Conservation (phyloP, 2,888 invertebrate species). For the Endotricha flammealis region DNA sequence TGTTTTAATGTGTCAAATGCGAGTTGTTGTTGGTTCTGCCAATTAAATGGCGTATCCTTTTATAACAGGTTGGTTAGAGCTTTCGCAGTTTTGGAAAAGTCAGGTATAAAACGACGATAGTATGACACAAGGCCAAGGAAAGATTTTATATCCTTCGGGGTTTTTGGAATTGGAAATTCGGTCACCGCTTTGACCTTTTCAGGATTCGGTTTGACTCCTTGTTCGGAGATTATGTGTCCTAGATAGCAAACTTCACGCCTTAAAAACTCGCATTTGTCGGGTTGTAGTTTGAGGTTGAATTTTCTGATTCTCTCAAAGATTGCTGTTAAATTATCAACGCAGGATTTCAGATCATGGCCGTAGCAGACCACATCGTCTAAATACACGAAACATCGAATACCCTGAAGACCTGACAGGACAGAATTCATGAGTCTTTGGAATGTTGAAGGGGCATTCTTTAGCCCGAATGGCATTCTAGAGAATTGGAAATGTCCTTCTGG, state of each 20-base stretch:
- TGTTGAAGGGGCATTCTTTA: constrained; percentile 18
- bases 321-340: background rate
- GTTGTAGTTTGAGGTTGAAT: constrained; percentile 11
- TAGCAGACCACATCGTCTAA: constrained; percentile 7
- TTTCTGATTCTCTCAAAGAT: constrained; percentile 3
- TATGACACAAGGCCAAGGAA: constrained; percentile 41
- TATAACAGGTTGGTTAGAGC: constrained; percentile 21
- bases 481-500: constrained; percentile 19
- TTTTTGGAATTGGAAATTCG: constrained; percentile 21
- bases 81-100: constrained; percentile 32
- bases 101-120: constrained; percentile 39
- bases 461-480: constrained; percentile 15
- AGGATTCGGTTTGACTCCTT: constrained; percentile 23
- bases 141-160: constrained; percentile 23
- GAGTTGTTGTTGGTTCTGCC: constrained; percentile 18
- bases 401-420: constrained; percentile 21
- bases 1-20: constrained; percentile 23
- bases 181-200: constrained; percentile 21
- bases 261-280: constrained; percentile 12
- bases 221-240: constrained; percentile 18
- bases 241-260: constrained; percentile 11
- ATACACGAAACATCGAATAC: constrained; percentile 19
- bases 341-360: background rate
- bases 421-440: constrained; percentile 22
- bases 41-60: constrained; percentile 22